Percentiles rank a stretch among this genome's conserved stretches.
phyloP scores from a whole-genome alignment of 2,113 vertebrate species.

The Canis aureus region DNA sequence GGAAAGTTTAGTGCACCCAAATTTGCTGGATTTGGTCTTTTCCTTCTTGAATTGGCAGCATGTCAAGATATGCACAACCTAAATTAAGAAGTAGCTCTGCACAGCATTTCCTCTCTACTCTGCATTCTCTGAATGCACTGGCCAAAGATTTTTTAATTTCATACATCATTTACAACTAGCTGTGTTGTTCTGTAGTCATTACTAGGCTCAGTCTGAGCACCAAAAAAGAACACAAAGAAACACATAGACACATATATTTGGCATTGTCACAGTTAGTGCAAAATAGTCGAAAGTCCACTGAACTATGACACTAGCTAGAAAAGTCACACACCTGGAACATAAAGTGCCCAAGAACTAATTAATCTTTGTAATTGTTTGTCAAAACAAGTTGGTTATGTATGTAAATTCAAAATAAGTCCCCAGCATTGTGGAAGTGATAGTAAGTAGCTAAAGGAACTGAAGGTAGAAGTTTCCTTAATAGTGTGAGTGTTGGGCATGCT shows the following conservation, averaged over 20 bases:
- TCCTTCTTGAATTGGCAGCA: background rate
- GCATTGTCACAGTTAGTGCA: background rate
- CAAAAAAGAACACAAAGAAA: background rate
- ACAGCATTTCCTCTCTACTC: background rate
- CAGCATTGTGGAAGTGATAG: background rate
- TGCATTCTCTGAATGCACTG: background rate
- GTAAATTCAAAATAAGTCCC: slow-evolving; percentile 44
- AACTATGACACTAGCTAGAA: background rate
- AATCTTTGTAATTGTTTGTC: slow-evolving; percentile 44
- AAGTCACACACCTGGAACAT: slow-evolving; percentile 24
- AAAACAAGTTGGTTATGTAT: background rate
- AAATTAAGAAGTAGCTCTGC: background rate
- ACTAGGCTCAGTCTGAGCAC: background rate
- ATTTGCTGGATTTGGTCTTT: slow-evolving; percentile 20
- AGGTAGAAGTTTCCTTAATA: background rate
- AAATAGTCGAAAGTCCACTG: slow-evolving; percentile 22
- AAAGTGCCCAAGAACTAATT: slow-evolving; percentile 33
- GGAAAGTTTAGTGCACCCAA: background rate
- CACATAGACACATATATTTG: background rate
- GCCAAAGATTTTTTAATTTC: slow-evolving; percentile 56
- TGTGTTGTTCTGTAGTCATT: slow-evolving; percentile 43
- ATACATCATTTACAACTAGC: slow-evolving; percentile 62
- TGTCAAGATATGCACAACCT: background rate
- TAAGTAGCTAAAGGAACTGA: background rate
- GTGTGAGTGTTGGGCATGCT: background rate